phyloP scores from a whole-genome alignment of 2,113 vertebrate species.

The Galeopterus variegatus region DNA sequence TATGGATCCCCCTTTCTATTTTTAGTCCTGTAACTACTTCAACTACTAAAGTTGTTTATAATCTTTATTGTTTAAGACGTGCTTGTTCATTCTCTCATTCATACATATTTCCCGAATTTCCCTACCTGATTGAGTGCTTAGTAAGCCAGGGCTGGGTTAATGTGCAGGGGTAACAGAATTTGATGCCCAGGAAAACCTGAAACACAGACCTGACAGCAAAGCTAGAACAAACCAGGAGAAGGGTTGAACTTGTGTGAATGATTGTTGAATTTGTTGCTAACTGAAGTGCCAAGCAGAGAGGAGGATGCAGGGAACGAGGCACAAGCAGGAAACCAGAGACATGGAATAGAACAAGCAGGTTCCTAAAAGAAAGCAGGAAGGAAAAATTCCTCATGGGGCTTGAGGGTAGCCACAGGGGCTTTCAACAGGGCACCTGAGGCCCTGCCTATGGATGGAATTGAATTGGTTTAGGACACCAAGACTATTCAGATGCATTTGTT shows the following conservation, averaged over 20 bases:
- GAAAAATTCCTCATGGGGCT: not conserved
- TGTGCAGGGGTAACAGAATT: not conserved
- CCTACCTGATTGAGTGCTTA: not conserved
- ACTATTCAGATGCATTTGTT: not conserved
- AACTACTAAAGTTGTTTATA: not conserved
- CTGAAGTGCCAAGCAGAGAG: not conserved
- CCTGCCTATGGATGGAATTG: not conserved
- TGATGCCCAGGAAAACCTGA: not conserved
- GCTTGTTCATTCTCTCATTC: not conserved
- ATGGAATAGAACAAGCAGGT: not conserved
- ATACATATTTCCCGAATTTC: not conserved
- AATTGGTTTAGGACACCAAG: not conserved
- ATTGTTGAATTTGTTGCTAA: not conserved
- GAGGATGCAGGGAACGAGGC: not conserved
- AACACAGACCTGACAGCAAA: conserved; percentile 6
- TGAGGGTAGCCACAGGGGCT: not conserved
- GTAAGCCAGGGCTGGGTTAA: not conserved
- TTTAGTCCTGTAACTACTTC: not conserved
- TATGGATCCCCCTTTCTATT: conserved; percentile 14
- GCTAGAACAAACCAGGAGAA: not conserved
- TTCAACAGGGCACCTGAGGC: not conserved
- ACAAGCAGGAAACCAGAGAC: not conserved
- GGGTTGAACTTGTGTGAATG: not conserved
- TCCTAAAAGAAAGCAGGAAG: not conserved
- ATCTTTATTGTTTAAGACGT: not conserved